Conservation (phyloP, 2,797 vertebrate genomes). For the Pristis pectinata region DNA sequence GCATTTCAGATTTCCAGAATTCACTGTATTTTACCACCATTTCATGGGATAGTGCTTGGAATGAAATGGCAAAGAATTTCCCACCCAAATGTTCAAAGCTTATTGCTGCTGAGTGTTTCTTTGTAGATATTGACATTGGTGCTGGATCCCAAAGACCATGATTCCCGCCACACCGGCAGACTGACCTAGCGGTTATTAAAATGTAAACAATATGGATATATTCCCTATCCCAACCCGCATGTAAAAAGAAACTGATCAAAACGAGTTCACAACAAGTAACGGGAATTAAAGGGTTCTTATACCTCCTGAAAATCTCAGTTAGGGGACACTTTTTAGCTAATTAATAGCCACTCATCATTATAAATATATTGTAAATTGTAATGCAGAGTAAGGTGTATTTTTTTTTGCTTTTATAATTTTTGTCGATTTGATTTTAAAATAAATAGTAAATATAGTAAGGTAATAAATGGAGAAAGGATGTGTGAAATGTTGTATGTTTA, state of each 20-base stretch:
- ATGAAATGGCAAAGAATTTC: conserved; percentile 18
- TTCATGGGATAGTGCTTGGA: neutral
- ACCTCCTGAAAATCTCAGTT: neutral
- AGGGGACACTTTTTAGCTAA: neutral
- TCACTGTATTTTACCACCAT: too few species aligned
- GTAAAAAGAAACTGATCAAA: neutral
- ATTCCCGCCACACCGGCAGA: neutral
- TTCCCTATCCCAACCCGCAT: neutral
- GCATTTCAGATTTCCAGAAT: too few species aligned
- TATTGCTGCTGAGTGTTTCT: neutral
- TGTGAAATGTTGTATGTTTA: conserved; percentile 32
- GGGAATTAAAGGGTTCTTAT: neutral
- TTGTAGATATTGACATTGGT: neutral
- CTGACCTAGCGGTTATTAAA: neutral
- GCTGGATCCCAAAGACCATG: neutral
- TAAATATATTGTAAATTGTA: neutral
- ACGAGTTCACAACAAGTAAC: neutral
- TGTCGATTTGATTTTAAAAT: conserved; percentile 24
- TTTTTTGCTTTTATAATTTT: neutral
- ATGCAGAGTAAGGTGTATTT: neutral
- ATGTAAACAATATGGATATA: neutral
- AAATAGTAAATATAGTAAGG: conserved; percentile 15
- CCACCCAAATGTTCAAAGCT: neutral
- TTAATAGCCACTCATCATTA: neutral
- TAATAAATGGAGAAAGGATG: conserved; percentile 21